Evolutionary conservation across 2,797 vertebrate genomes (phyloP), one percentile per base, ranked within the genome.

Genomic region (Hipposideros larvatus): DNA sequence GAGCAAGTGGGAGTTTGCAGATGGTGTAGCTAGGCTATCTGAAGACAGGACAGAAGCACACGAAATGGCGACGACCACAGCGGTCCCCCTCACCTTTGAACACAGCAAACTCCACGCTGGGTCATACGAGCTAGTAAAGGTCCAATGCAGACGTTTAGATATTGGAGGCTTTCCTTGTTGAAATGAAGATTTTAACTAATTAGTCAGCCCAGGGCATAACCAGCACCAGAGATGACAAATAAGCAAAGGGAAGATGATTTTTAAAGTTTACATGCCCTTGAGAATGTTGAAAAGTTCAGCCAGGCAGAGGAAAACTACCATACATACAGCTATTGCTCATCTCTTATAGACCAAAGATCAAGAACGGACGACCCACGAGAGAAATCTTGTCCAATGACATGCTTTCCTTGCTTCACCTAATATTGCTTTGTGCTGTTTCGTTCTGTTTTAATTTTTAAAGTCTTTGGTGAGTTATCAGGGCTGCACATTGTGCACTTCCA

Each of bases 1-100:
- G 79, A 97, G 46, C 46, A 65, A 84, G 73, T 87, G 43, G 90
- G 93, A 95, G 63, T 96, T 37, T 48, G n/a, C 19, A 88, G 96
- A 68, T 75, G 70, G 88, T 79, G 94, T 21, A 75, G 65, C 63
- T 28, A 19, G 57, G 31, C 65, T 97, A 7, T n/a, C 79, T 1
- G 14, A 95, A 78, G 96, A 93, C 31, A 57, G 7, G 22, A 90
- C 0, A 3, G 55, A 71, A 96, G 87, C 80, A 48, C 41, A 83
- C n/a, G 63, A 88, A 94, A 48, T 1, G 0, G 71, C 16, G 2
- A 63, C 46, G 28, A 7, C 10, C 15, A 14, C 15, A 11, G 75
- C 71, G 63, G 73, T 77, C 61, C 16, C 19, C 90, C 82, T 87
- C 46, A 26, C 43, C 41, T 71, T 91, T 48, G 57, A 11, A 4